Evolutionary conservation across 2,113 vertebrate species (phyloP), one percentile per base, ranked within the genome.

Genomic region (Capreolus pygargus): DNA sequence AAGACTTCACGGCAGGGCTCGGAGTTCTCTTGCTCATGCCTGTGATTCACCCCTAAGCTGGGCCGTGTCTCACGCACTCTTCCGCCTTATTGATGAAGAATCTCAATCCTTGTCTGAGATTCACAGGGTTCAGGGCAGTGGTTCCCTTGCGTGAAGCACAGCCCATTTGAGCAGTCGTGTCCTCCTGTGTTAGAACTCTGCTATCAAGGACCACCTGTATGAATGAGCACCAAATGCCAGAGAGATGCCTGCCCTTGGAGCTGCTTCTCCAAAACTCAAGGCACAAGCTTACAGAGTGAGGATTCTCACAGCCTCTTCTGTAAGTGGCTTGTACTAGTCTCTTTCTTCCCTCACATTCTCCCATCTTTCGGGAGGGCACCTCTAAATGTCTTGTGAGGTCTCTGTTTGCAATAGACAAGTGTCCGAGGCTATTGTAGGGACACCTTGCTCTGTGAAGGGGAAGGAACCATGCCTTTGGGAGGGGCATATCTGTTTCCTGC

Each of bases 401-500:
- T 94, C 74, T 97, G 94, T 98, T 97, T 98, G 74, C 78, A 39
- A 45, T 98, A 88, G 87, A 93, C 94, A 96, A 98, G 74, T 43
- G 82, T 96, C 94, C 94, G 94, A 97, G 85, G 39, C 55, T n/a
- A 45, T 16, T 82, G 27, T 76, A 87, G 87, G 95, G 13, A 85
- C 90, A 57, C 5, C n/a, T 90, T 76, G 47, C 3, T 94, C 70
- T 94, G 57, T 96, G 86, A 1, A 4, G 50, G 43, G 25, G 30
- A 93, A 64, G 47, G 85, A 96, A 90, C 87, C 92, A 96, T 96
- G 86, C 85, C 94, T 74, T 45, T 27, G 89, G 79, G 94, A 97
- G 88, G 92, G 76, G 57, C 93, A 90, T 96, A 95, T 98, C 97
- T 98, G 88, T 98, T 98, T 97, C 95, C 92, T 96, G 96, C 95